Evolutionary conservation across 2,888 invertebrate genomes (phyloP).

Genomic region (Aphidius colemani): DNA sequence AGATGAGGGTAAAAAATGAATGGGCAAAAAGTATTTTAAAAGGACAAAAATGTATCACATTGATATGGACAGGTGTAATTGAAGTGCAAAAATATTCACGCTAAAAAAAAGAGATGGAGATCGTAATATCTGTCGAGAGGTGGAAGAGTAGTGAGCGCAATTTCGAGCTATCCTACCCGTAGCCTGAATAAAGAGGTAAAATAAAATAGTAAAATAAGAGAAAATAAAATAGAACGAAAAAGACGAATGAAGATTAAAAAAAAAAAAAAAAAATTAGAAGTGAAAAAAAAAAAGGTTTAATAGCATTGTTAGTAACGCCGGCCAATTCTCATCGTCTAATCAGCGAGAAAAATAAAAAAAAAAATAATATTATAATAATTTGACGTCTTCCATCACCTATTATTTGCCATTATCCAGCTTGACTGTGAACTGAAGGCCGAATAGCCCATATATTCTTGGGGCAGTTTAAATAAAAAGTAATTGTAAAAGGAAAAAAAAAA

Average conservation of each 20-base stretch:
- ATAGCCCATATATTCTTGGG: not conserved
- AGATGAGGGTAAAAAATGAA: not conserved
- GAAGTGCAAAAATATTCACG: not conserved
- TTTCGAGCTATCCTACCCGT: slow-evolving; percentile 38
- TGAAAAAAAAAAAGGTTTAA: no score
- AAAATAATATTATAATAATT: slow-evolving; percentile 7
- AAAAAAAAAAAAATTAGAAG: no score
- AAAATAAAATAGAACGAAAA: slow-evolving; percentile 3
- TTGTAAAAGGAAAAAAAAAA: slow-evolving; percentile 3
- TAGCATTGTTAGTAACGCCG: no score
- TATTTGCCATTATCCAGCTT: slow-evolving; percentile 7
- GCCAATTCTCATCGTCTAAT: not conserved
- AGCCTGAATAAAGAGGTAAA: slow-evolving; percentile 18
- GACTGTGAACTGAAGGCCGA: slow-evolving; percentile 4
- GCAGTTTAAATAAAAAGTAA: slow-evolving; percentile 8
- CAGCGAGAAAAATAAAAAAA: not conserved
- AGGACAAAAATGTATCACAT: no score
- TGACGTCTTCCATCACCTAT: no score
- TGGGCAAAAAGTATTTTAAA: not conserved
- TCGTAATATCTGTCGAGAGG: slow-evolving; percentile 29
- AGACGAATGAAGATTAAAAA: slow-evolving; percentile 6
- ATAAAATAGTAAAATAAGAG: slow-evolving; percentile 14
- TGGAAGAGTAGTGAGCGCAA: slow-evolving; percentile 52
- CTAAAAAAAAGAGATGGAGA: slow-evolving; percentile 18
- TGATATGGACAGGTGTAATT: no score